Conservation (phyloP, 2,797 vertebrate genomes). For the Bucorvus abyssinicus region DNA sequence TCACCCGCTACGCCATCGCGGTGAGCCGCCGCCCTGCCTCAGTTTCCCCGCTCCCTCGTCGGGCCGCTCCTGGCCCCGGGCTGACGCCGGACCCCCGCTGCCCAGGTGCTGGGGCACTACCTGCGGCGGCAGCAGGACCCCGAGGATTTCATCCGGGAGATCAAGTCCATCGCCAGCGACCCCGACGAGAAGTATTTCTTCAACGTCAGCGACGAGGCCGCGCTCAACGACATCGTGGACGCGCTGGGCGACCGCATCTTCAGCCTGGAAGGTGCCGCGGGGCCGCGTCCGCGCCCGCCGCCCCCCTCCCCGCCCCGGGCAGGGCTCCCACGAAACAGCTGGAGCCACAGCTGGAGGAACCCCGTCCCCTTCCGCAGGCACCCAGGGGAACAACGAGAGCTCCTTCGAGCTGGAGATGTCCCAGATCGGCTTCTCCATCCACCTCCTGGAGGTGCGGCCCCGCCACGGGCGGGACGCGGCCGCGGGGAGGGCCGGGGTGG, state of each 20-base stretch:
- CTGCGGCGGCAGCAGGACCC: slow-evolving; percentile 91
- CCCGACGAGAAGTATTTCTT: slow-evolving; percentile 94
- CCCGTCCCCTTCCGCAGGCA: slow-evolving; percentile 72
- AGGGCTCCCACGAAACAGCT: no score
- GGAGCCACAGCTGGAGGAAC: neutral
- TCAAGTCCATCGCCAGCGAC: slow-evolving; percentile 92
- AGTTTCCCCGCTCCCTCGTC: neutral
- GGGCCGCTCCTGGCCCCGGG: no score
- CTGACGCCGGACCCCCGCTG: no score
- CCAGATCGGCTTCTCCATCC: slow-evolving; percentile 93
- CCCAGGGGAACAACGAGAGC: slow-evolving; percentile 88
- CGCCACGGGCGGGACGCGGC: neutral
- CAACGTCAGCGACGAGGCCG: slow-evolving; percentile 93
- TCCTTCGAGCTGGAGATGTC: slow-evolving; percentile 97
- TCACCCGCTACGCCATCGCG: slow-evolving; percentile 94
- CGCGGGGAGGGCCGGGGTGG: neutral
- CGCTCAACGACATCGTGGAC: slow-evolving; percentile 94
- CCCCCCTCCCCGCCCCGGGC: no score
- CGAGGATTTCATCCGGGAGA: slow-evolving; percentile 89
- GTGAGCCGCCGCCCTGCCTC: slow-evolving; percentile 73
- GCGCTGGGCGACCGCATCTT: slow-evolving; percentile 94
- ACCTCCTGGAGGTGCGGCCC: slow-evolving; percentile 84
- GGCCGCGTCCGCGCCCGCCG: no score
- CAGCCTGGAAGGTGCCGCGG: slow-evolving; percentile 86
- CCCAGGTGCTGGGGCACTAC: slow-evolving; percentile 92